Evolutionary conservation across 37 sponge, comb jelly and placozoan species (phyloP), one percentile per base, ranked within the genome.

Genomic region (Diacarnus erythraeanus): DNA sequence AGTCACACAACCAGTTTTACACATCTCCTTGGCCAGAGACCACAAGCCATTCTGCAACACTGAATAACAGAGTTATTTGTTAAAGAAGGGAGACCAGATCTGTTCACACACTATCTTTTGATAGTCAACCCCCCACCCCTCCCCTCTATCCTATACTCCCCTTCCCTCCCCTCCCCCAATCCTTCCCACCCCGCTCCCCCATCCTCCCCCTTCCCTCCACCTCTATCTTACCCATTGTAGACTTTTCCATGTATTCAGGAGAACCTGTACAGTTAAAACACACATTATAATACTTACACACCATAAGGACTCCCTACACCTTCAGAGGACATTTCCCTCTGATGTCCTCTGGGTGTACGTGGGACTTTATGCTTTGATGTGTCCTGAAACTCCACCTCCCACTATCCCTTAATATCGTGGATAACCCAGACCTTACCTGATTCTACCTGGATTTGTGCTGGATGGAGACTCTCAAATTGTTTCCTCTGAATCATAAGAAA

Each of bases 1-100:
- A 27, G 72, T 57, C 0, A 86, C 79, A 64, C 90, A 88, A 0
- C 93, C 93, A 2, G 58, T 44, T 54, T 80, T 92, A 31, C 88
- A 88, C 51, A 80, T 59, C 75, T 85, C 71, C 17, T 75, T 31
- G 38, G 89, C 91, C 40, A 86, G 70, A 0, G 86, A 78, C 36
- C 71, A 63, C 42, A 90, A 70, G 0, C 87, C 81, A 37, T 15
- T 64, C 61, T 54, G 42, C 18, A 81, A 58, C 27, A 82, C 91
- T 63, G 69, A 38, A n/a, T n/a, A n/a, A n/a, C n/a, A n/a, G n/a
- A n/a, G n/a, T n/a, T n/a, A n/a, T n/a, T n/a, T n/a, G n/a, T n/a
- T n/a, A n/a, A n/a, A 69, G 8, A 12, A 69, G 12, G 37, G 39
- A 69, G 17, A 69, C 8, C 6, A 64, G 64, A 17, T 54, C 17